Evolutionary conservation across 2,888 invertebrate genomes (phyloP).

Genomic region (Papilio elwesi): DNA sequence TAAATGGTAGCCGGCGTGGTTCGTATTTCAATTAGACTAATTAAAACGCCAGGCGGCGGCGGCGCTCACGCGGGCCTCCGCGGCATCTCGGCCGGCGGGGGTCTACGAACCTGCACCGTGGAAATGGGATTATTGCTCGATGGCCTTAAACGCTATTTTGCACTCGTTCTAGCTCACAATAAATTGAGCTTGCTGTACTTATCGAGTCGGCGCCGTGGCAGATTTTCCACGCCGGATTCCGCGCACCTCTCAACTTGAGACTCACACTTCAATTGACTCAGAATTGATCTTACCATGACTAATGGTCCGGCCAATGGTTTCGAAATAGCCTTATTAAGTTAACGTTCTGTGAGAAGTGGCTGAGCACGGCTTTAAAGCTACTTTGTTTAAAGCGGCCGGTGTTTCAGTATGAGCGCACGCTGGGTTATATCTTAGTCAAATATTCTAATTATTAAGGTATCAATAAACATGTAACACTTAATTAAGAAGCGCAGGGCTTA

Average conservation of each 20-base stretch:
- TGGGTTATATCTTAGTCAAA: conserved; percentile 55
- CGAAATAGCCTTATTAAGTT: conserved; percentile 10
- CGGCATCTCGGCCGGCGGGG: conserved; percentile 52
- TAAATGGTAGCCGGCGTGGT: conserved; percentile 51
- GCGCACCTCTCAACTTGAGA: conserved; percentile 7
- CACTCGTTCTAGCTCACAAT: conserved; percentile 62
- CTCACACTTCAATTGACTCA: conserved; percentile 14
- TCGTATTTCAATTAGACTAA: conserved; percentile 73
- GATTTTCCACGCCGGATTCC: conserved; percentile 42
- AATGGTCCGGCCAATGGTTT: conserved; percentile 3
- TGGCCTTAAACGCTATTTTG: conserved; percentile 69
- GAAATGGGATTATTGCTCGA: conserved; percentile 79
- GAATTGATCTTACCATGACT: conserved; percentile 17
- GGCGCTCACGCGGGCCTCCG: conserved; percentile 62
- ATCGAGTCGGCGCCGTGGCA: conserved; percentile 42
- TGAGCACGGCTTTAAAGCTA: not conserved
- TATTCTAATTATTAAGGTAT: conserved; percentile 58
- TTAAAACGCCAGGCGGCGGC: conserved; percentile 56
- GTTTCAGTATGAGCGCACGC: conserved; percentile 40
- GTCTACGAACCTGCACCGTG: conserved; percentile 77
- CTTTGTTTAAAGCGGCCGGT: conserved; percentile 10
- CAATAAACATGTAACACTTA: conserved; percentile 49
- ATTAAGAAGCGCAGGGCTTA: conserved; percentile 55
- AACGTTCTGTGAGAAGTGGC: not conserved
- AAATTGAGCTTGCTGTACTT: conserved; percentile 49